These are phyloP conservation scores for Anguilla marmorata DNA, from an alignment of 2,797 vertebrate species.

Conservation along the genomic window DNA sequence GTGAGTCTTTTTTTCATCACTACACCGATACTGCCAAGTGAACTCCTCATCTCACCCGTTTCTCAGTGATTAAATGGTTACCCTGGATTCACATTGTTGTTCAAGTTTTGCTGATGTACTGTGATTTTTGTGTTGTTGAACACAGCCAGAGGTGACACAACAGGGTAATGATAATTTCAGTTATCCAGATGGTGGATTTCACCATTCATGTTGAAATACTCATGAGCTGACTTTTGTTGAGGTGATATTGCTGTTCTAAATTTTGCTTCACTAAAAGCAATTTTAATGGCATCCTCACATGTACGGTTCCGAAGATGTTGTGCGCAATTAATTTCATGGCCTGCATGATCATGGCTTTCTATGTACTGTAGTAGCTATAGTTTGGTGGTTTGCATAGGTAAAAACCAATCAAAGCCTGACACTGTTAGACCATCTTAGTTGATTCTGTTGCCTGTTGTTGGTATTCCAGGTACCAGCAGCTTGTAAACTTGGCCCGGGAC, in stretches of 20 bases:
- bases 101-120: background rate
- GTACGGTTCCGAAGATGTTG: background rate
- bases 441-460: background rate
- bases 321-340: background rate
- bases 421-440: background rate
- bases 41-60: too few species aligned
- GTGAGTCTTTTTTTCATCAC: conserved; percentile 67
- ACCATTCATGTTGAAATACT: background rate
- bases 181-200: background rate
- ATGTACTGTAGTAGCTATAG: background rate
- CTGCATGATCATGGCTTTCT: too few species aligned
- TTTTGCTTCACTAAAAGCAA: background rate
- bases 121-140: background rate
- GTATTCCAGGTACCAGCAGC: conserved; percentile 73
- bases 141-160: background rate
- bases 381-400: background rate
- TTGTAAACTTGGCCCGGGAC: conserved; percentile 72
- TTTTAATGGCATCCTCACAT: background rate
- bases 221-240: background rate
- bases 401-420: background rate
- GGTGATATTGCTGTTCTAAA: background rate
- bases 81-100: too few species aligned
- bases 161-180: background rate
- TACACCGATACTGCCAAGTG: background rate
- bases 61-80: background rate